Evolutionary conservation across 2,113 vertebrate species (phyloP), one percentile per base, ranked within the genome.

Genomic region (Lagopus muta): DNA sequence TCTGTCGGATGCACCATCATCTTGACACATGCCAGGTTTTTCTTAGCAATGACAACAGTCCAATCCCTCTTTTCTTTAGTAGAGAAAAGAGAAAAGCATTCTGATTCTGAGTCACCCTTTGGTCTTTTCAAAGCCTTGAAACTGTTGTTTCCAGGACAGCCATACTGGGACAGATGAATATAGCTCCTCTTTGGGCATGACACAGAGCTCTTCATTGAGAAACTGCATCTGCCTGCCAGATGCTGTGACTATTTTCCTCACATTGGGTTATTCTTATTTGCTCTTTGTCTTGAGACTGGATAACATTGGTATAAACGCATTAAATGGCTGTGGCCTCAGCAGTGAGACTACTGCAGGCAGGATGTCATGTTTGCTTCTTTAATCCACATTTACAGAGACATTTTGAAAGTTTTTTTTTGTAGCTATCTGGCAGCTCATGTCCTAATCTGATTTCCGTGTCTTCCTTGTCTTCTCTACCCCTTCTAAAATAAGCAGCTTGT

Each of bases 201-300:
- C 69, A 42, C 28, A 30, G 57, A 82, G 47, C 27, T 75, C 61
- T 82, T 62, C 28, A 2, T 47, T 75, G 61, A 90, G 86, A 74
- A 75, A 65, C 81, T 64, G 3, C 94, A 96, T 86, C 86, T 93
- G 91, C 74, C 64, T 86, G 75, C 65, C 86, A 84, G 86, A 83
- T n/a, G 86, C 70, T 57, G 34, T 40, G 48, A 34, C 67, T 8
- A 2, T 62, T 81, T 64, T 42, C 61, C 55, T 88, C 50, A 61
- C 32, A 25, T 0, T 48, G 60, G 22, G 32, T 34, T 77, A 42
- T 69, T 70, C 57, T 52, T 43, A 40, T 0, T 61, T 65, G 22
- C 25, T 78, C 54, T 88, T 82, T 81, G 34, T 52, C 73, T 60
- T 65, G 57, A 82, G 70, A 65, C 47, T 82, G 86, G 65, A 3